Base-by-base conservation (phyloP, 2,888 invertebrate species). In the Tachina lurida region DNA sequence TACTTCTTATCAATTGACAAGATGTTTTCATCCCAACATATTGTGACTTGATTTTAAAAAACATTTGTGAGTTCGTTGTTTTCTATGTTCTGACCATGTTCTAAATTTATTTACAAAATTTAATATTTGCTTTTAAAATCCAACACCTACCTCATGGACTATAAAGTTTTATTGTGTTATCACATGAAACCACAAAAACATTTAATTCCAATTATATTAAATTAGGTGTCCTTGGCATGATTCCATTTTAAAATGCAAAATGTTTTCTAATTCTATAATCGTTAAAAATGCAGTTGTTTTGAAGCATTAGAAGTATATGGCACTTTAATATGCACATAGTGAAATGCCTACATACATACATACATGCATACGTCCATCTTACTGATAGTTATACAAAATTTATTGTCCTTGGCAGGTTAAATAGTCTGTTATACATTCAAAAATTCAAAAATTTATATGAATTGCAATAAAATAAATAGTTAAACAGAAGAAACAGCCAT, bases 161-260 rank as follows among this genome's bases (percentile, higher is more conserved):
- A 56, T 76, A 65, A 65, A 67, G 31, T 67, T 65, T 65, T 58
- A 67, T 67, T 77, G 31, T 56, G 47, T 67, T 52, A 52, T 43
- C 67, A 77, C 47, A 67, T 67, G 39, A 67, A 77, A 47, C 67
- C 67, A 60, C 76, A 77, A 45, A 58, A 58, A 60, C 41, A 31
- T 68, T 47, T 31, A 45, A 56, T 58, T 67, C 17, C 47, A 58
- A 77, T 77, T 77, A 67, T 67, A 77, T 77, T 77, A 77, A 77
- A 77, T 77, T 68, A 77, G 67, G 76, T 77, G 76, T 77, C 76
- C 76, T 77, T 77, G 76, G 76, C 76, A 77, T 58, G 67, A 67
- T 67, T 77, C 76, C 76, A 77, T 77, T 22, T 45, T 41, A 7
- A 47, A 63, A 31, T 31, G 56, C 76, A 58, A 56, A 76, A 43